Conservation (phyloP, 2,113 vertebrate species). For the Lontra canadensis region DNA sequence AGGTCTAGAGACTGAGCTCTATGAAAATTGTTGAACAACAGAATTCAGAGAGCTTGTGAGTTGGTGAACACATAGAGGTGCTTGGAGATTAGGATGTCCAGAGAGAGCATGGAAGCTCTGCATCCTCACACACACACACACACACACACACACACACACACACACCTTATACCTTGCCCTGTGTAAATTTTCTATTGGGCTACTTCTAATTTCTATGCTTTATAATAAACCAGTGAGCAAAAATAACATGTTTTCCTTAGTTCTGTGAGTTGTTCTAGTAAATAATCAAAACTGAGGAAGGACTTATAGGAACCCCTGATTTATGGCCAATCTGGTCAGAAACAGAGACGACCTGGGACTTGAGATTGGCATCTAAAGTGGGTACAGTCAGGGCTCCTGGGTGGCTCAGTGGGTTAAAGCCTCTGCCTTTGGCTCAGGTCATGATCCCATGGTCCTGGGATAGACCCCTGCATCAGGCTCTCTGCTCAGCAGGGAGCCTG, state of each 20-base stretch:
- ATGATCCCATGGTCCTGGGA: too few species aligned
- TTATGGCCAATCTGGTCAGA: neutral
- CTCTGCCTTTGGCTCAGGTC: too few species aligned
- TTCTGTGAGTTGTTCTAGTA: neutral
- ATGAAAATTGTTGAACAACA: neutral
- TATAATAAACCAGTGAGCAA: neutral
- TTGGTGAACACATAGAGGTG: neutral
- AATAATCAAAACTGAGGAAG: neutral
- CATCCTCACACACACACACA: rapidly evolving
- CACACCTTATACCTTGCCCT: neutral
- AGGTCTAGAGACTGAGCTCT: neutral
- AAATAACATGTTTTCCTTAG: neutral
- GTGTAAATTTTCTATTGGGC: neutral
- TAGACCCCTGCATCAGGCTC: too few species aligned
- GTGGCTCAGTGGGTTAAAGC: too few species aligned
- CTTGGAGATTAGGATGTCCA: neutral
- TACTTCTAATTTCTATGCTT: neutral
- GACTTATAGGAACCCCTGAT: neutral
- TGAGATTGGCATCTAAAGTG: neutral
- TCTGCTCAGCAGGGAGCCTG: too few species aligned
- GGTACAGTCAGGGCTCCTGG: too few species aligned
- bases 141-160: neutral
- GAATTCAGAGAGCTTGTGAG: neutral
- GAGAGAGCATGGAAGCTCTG: neutral
- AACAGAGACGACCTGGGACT: neutral